Evolutionary conservation across 2,888 invertebrate species (phyloP).

Genomic region (Geophilus truncorum): DNA sequence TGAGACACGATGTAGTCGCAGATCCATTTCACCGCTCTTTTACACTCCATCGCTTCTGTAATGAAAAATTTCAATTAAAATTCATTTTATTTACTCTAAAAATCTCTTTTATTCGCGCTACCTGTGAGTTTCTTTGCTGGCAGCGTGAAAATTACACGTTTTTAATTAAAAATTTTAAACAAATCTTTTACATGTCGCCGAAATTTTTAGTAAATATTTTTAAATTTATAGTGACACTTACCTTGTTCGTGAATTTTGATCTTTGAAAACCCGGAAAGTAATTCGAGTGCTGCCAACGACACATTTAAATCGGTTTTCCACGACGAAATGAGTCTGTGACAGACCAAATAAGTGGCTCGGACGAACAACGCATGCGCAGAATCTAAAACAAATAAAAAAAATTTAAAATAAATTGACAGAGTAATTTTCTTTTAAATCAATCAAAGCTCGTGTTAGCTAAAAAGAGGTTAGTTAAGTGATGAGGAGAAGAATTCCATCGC

Average conservation of each 20-base stretch:
- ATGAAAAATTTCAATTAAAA: not conserved
- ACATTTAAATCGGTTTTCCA: conserved; percentile 95
- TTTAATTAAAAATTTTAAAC: no score
- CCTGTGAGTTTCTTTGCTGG: conserved; percentile 35
- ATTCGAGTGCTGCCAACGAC: conserved; percentile 85
- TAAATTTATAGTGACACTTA: no score
- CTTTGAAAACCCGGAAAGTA: conserved; percentile 82
- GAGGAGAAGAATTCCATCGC: not conserved
- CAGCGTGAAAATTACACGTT: not conserved
- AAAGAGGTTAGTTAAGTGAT: not conserved
- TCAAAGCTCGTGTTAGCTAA: not conserved
- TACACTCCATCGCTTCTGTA: conserved; percentile 79
- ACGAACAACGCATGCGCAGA: conserved; percentile 84
- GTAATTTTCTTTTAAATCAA: not conserved
- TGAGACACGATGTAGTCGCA: conserved; percentile 97
- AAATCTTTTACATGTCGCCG: not conserved
- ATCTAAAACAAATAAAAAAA: no score
- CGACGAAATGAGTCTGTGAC: conserved; percentile 87
- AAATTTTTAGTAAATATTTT: no score
- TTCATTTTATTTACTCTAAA: not conserved
- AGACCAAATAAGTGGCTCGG: conserved; percentile 86
- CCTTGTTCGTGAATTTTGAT: conserved; percentile 84
- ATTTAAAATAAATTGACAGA: no score
- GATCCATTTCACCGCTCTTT: conserved; percentile 91
- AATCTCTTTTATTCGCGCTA: not conserved